These are phyloP conservation scores for Sicus ferrugineus DNA, from an alignment of 2,888 invertebrate genomes.

Conservation along the genomic window DNA sequence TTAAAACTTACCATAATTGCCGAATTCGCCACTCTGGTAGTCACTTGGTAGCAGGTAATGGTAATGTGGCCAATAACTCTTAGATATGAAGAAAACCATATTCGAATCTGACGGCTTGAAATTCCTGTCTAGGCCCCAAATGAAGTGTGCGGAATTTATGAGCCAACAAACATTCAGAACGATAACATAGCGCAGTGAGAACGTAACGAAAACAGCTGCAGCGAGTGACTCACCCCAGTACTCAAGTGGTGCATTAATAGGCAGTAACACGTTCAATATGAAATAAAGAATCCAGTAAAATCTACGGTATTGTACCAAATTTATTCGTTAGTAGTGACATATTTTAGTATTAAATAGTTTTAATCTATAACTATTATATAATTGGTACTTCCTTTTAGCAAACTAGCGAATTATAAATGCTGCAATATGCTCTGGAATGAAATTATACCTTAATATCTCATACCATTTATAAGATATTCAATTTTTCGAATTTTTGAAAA, in stretches of 20 bases:
- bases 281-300: slow-evolving; percentile 74
- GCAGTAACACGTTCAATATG: slow-evolving; percentile 72
- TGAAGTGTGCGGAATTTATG: slow-evolving; percentile 74
- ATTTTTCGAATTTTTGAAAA: no score
- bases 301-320: slow-evolving; percentile 66
- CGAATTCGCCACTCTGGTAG: slow-evolving; percentile 84
- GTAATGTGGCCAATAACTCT: slow-evolving; percentile 82
- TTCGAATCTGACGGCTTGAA: slow-evolving; percentile 77
- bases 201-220: slow-evolving; percentile 72
- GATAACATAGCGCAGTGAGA: slow-evolving; percentile 74
- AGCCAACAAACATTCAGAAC: slow-evolving; percentile 75
- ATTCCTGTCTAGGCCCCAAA: slow-evolving; percentile 79
- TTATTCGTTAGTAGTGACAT: no score
- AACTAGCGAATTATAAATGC: no score
- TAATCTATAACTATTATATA: no score
- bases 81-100: slow-evolving; percentile 76
- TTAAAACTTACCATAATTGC: slow-evolving; percentile 71
- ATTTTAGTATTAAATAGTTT: no score
- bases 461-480: no score
- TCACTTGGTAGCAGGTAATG: slow-evolving; percentile 82
- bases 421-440: no score
- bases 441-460: no score
- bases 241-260: slow-evolving; percentile 79
- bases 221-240: slow-evolving; percentile 78
- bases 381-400: neutral